Evolutionary conservation across 2,113 vertebrate genomes (phyloP).

Genomic region (Fulica atra): DNA sequence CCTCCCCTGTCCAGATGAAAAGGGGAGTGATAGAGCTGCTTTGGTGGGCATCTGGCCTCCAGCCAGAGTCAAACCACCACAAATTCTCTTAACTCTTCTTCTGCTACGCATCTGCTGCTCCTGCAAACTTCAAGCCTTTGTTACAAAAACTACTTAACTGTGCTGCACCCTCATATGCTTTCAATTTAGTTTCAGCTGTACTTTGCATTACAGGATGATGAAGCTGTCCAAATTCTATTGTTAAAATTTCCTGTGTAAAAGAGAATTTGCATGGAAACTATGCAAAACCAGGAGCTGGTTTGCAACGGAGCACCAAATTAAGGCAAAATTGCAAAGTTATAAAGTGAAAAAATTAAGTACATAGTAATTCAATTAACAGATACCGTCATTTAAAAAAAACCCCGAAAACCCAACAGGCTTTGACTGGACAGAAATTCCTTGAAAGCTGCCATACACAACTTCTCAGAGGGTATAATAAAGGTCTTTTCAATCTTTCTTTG

Average conservation of each 20-base stretch:
- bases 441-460: neutral
- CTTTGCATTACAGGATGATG: neutral
- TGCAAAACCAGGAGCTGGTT: neutral
- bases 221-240: neutral
- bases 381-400: fast-evolving
- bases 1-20: too few species aligned
- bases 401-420: neutral
- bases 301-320: neutral
- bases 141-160: neutral
- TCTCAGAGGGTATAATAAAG: neutral
- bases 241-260: neutral
- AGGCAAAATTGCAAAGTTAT: neutral
- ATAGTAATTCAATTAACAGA: neutral
- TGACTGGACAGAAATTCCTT: neutral
- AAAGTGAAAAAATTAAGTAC: neutral
- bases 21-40: too few species aligned
- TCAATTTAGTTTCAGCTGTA: neutral
- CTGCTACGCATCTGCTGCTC: neutral
- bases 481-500: neutral
- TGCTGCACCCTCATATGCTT: neutral
- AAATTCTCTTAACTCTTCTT: neutral
- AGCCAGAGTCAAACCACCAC: neutral
- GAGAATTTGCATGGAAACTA: neutral
- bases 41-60: too few species aligned
- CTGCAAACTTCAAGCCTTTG: neutral